Percentiles rank a stretch among this genome's conserved stretches.
These are phyloP conservation scores for Caradrina kadenii DNA, from an alignment of 2,888 invertebrate species.

Conservation along the genomic window DNA sequence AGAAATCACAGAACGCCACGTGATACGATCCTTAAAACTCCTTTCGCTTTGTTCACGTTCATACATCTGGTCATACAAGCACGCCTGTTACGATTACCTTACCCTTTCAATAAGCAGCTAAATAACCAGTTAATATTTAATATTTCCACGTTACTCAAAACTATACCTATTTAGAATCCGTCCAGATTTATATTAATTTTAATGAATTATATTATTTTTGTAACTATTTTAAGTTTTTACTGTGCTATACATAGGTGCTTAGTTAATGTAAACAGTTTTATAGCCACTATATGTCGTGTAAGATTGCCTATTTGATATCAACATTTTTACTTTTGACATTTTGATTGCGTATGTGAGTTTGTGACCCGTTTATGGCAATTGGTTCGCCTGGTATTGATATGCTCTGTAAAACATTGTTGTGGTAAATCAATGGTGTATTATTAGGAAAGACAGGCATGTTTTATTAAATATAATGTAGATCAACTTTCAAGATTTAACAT, in stretches of 20 bases:
- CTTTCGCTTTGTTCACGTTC: too few species aligned
- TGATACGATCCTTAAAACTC: too few species aligned
- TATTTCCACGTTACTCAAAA: constrained; percentile 24
- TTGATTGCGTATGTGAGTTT: background rate
- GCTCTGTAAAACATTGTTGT: too few species aligned
- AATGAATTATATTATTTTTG: constrained; percentile 49
- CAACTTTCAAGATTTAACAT: background rate
- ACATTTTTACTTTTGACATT: constrained; percentile 13
- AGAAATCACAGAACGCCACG: too few species aligned
- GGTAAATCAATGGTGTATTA: too few species aligned
- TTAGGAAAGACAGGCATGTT: background rate
- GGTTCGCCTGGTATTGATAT: background rate
- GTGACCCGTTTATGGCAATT: background rate
- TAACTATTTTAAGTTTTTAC: constrained; percentile 49
- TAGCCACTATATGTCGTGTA: constrained; percentile 20
- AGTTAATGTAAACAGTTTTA: constrained; percentile 24
- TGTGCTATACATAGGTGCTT: constrained; percentile 56
- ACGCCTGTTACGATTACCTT: too few species aligned
- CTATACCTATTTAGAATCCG: constrained; percentile 55
- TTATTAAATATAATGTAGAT: background rate
- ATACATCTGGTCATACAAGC: too few species aligned
- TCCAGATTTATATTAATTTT: constrained; percentile 59
- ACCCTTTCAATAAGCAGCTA: background rate
- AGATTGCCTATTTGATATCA: constrained; percentile 21
- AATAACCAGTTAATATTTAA: background rate